phyloP scores from a whole-genome alignment of 2,113 vertebrate species.

The Epinephelus cyanopodus region DNA sequence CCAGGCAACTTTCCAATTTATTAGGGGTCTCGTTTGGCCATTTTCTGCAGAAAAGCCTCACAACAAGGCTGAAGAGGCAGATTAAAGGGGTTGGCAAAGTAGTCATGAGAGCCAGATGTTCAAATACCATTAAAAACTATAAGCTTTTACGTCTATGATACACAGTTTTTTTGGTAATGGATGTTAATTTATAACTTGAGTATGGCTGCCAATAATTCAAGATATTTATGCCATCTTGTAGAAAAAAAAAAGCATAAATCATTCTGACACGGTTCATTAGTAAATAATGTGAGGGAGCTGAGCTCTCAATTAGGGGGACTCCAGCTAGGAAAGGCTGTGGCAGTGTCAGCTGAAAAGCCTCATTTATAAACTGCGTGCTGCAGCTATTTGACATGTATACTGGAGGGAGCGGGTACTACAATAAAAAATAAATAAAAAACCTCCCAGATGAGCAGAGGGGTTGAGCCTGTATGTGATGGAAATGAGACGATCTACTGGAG shows the following conservation, averaged over 20 bases:
- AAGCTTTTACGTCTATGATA: conserved; percentile 1
- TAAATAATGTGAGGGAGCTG: conserved; percentile 67
- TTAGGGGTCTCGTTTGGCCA: conserved; percentile 23
- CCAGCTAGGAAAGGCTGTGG: conserved; percentile 55
- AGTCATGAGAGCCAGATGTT: conserved; percentile 35
- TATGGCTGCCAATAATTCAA: conserved; percentile 40
- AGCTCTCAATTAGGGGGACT: conserved; percentile 69
- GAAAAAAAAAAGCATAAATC: conserved; percentile 67
- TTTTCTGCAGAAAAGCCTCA: conserved; percentile 18
- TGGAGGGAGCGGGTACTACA: conserved; percentile 28
- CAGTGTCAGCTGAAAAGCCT: conserved; percentile 70
- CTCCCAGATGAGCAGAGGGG: conserved; percentile 22
- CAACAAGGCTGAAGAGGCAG: conserved; percentile 19
- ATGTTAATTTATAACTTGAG: conserved; percentile 45
- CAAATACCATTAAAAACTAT: neutral
- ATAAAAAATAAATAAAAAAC: conserved; percentile 32
- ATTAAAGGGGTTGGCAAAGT: conserved; percentile 7
- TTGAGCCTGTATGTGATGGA: conserved; percentile 30
- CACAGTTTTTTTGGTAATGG: conserved; percentile 35
- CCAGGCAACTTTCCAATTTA: conserved; percentile 55
- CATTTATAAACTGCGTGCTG: conserved; percentile 56
- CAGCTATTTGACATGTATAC: conserved; percentile 45
- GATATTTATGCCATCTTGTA: conserved; percentile 47
- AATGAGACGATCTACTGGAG: conserved; percentile 41
- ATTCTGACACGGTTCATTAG: conserved; percentile 72